These are phyloP conservation scores for Jacana jacana DNA, from an alignment of 2,113 vertebrate species.

Conservation along the genomic window DNA sequence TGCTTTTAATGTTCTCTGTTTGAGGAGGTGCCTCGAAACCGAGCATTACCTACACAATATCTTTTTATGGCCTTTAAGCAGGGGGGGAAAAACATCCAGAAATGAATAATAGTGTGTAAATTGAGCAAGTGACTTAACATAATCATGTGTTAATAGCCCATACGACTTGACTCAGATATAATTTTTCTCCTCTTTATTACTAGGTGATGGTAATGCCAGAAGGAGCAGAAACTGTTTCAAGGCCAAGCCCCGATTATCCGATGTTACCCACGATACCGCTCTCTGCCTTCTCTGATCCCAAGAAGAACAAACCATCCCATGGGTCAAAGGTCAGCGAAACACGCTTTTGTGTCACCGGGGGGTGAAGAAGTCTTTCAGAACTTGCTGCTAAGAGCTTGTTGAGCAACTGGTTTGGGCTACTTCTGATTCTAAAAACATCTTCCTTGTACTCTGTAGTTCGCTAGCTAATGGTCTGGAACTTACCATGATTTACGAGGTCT, in stretches of 20 bases:
- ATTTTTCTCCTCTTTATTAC: conserved; percentile 63
- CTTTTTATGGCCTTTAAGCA: background rate
- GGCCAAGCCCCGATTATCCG: conserved; percentile 95
- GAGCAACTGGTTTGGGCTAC: background rate
- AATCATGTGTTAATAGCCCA: background rate
- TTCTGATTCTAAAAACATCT: background rate
- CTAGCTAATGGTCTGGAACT: background rate
- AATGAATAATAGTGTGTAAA: conserved; percentile 12
- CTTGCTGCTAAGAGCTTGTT: background rate
- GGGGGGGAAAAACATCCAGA: background rate
- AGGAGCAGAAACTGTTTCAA: conserved; percentile 90
- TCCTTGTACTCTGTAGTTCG: background rate
- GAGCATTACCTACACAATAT: background rate
- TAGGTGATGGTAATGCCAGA: conserved; percentile 98
- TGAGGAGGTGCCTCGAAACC: conserved; percentile 10
- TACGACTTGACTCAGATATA: background rate
- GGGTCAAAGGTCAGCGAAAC: conserved; percentile 90
- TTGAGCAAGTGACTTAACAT: background rate
- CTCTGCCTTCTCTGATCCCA: conserved; percentile 97
- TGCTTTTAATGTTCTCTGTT: background rate
- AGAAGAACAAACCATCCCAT: conserved; percentile 95
- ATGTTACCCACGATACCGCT: conserved; percentile 98
- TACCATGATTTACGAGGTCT: background rate
- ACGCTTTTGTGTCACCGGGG: conserved; percentile 26
- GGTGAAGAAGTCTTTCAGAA: background rate